Evolutionary conservation across 2,113 vertebrate species (phyloP).

Genomic region (Rhabdomys dilectus): DNA sequence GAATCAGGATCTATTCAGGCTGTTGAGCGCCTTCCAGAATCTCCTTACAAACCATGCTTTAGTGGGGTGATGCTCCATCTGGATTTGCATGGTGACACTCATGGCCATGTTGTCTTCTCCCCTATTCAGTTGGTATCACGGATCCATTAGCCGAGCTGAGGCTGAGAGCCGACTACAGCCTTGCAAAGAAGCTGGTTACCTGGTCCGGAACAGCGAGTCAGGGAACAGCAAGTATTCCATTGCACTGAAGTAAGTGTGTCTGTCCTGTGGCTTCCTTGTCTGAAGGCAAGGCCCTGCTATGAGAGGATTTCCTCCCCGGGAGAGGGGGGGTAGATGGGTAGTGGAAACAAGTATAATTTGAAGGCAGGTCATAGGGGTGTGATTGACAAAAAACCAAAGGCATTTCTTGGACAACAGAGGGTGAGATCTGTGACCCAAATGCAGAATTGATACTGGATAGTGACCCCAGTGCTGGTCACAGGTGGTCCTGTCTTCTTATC

Average conservation of each 20-base stretch:
- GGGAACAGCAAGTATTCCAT: constrained; percentile 98
- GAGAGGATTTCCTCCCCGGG: not conserved
- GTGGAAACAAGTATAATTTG: not conserved
- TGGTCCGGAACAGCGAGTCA: constrained; percentile 96
- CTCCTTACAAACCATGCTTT: not conserved
- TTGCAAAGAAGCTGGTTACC: constrained; percentile 95
- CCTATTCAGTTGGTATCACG: constrained; percentile 94
- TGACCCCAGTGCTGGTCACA: accelerated
- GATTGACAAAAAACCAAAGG: not conserved
- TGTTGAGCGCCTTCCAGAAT: not conserved
- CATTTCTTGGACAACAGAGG: not conserved
- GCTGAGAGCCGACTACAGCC: constrained; percentile 95
- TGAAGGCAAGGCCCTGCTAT: not conserved
- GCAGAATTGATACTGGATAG: not conserved
- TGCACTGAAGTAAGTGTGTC: constrained; percentile 93
- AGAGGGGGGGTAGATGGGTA: not conserved
- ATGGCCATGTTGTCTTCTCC: accelerated
- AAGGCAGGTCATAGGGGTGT: not conserved
- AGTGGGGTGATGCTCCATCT: not conserved
- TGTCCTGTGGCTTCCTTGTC: accelerated
- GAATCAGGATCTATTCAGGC: not conserved
- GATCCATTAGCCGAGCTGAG: constrained; percentile 94
- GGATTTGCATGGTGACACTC: not conserved
- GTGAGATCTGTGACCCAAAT: not conserved
- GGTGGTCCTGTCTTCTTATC: not conserved